Evolutionary conservation across 1,140 invertebrate genomes (phyloP).

Genomic region (Hestina assimilis): DNA sequence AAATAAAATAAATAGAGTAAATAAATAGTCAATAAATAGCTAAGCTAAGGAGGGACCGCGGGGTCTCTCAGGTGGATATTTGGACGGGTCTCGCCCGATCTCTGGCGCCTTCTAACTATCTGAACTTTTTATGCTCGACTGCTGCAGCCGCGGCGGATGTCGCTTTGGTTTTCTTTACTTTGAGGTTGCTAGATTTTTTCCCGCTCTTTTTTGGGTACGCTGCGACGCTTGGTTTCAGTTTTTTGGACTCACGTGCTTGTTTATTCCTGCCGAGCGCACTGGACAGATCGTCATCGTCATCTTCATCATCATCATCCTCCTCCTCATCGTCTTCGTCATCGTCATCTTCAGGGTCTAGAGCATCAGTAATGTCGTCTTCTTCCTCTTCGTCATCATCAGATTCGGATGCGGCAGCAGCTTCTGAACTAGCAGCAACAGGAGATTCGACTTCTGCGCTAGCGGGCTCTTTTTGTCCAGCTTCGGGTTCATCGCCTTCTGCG

Average conservation of each 20-base stretch:
- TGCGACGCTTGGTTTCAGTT: slow-evolving; percentile 73
- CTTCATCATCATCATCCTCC: slow-evolving; percentile 86
- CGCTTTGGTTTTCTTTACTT: slow-evolving; percentile 76
- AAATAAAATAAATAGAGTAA: slow-evolving; percentile 78
- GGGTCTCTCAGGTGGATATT: slow-evolving; percentile 69
- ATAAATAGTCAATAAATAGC: slow-evolving; percentile 78
- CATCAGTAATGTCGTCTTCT: slow-evolving; percentile 81
- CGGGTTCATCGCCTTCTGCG: slow-evolving; percentile 60
- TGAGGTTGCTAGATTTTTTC: slow-evolving; percentile 77
- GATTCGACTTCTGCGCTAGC: slow-evolving; percentile 57
- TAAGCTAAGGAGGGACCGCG: slow-evolving; percentile 71
- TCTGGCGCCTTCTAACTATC: slow-evolving; percentile 63
- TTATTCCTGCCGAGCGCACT: slow-evolving; percentile 81
- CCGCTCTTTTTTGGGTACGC: slow-evolving; percentile 79
- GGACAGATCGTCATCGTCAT: slow-evolving; percentile 81
- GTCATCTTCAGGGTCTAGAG: slow-evolving; percentile 79
- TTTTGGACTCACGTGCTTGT: slow-evolving; percentile 90
- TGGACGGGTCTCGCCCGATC: slow-evolving; percentile 48
- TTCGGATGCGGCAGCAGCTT: slow-evolving; percentile 72
- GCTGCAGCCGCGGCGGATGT: slow-evolving; percentile 57
- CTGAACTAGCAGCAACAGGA: slow-evolving; percentile 54
- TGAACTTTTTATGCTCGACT: slow-evolving; percentile 76
- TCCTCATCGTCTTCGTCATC: slow-evolving; percentile 86
- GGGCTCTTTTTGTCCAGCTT: slow-evolving; percentile 62
- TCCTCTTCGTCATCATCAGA: slow-evolving; percentile 81